Evolutionary conservation across 2,888 invertebrate species (phyloP), one percentile per base, ranked within the genome.

Genomic region (Miltochrista miniata): DNA sequence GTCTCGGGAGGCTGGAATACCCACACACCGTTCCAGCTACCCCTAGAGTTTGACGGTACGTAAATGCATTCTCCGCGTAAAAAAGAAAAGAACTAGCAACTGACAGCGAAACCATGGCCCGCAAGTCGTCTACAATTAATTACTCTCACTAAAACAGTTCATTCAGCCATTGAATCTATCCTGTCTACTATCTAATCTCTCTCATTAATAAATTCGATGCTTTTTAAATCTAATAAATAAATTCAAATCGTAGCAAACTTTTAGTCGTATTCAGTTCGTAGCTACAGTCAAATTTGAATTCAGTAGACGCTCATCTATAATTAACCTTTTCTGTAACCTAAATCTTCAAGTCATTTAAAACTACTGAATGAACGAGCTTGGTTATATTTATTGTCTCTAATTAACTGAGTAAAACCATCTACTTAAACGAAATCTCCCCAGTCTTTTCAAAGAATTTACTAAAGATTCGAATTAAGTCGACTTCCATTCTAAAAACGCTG

Each of bases 341-440:
- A 31, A 42, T 33, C 33, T 13, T 33, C 18, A n/a, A 12, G 10
- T 7, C 7, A 24, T 24, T 24, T 24, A 13, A 13, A 34, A 35
- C 29, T 14, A 35, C 24, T 11, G 7, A n/a, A 10, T 35, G 13
- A 44, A 35, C 1, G 13, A 35, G 13, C 1, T 35, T 12, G 18
- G 33, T 13, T 11, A 44, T 31, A 44, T 45, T 36, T 45, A 45
- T 47, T 34, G 1, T 13, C 18, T 24, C 43, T 39, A 24, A 48
- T 33, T 38, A 30, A n/a, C 33, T 39, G n/a, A 34, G 18, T 31
- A 45, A 50, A 50, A 30, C 13, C 12, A 50, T 44, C 42, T 33
- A 43, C 24, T 15, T 40, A 31, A 50, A 50, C 40, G 18, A 31
- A 50, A 50, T 45, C 40, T 18, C 11, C 34, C 24, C 30, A 48